Percentiles rank a stretch among this genome's conserved stretches.
Conservation (phyloP, 2,888 invertebrate genomes). For the Sinotaia quadrata region DNA sequence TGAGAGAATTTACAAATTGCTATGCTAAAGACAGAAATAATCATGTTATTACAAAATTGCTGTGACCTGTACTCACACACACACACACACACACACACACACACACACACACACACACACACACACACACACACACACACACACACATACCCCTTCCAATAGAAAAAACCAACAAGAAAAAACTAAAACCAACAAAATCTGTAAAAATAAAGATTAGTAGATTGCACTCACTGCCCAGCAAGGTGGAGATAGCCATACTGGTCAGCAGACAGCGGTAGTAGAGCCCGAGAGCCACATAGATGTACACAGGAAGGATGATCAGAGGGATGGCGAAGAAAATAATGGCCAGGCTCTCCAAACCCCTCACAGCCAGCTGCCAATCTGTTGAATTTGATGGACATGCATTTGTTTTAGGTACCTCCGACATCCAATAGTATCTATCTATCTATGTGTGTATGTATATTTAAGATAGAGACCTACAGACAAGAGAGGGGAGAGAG, state of each 20-base stretch:
- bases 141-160: neutral
- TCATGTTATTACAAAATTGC: too few relatives aligned
- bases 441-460: too few relatives aligned
- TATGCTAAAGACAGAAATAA: too few relatives aligned
- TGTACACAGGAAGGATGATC: conserved; percentile 59
- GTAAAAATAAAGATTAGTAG: neutral
- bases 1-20: too few relatives aligned
- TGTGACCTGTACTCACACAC: too few relatives aligned
- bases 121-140: conserved; percentile 15
- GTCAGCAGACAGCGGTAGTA: conserved; percentile 58
- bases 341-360: conserved; percentile 52
- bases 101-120: neutral
- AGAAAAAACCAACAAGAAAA: neutral
- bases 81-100: too few relatives aligned
- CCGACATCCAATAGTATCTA: too few relatives aligned
- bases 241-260: conserved; percentile 43
- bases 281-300: conserved; percentile 61
- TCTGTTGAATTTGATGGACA: too few relatives aligned
- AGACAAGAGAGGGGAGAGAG: too few relatives aligned
- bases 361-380: conserved; percentile 58
- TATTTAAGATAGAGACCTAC: too few relatives aligned
- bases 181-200: neutral
- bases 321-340: conserved; percentile 56
- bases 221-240: conserved; percentile 47
- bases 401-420: too few relatives aligned